Evolutionary conservation across 2,888 invertebrate species (phyloP), one percentile per base, ranked within the genome.

Genomic region (Apotomis betuletana): DNA sequence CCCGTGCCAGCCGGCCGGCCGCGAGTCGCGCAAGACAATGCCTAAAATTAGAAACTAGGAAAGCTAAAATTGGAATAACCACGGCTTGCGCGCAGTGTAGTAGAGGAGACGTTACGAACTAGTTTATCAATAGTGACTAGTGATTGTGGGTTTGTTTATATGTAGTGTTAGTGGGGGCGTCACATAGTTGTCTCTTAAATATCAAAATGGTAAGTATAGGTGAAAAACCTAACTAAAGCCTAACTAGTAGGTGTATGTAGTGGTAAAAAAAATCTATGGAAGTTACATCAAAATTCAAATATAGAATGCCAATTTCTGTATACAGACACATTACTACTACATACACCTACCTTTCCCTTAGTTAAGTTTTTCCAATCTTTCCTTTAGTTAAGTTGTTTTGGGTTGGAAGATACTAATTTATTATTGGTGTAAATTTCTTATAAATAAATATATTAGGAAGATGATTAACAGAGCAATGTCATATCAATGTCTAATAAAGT

Each of bases 1-100:
- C 68, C 72, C 76, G 75, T 70, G 74, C 79, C 81, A 79, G 77
- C 81, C 83, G 81, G 80, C 80, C 78, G 81, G 77, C 78, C 80
- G 77, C 81, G 78, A 82, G 80, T 81, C 80, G 79, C 83, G 82
- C 77, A 80, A 78, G 75, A 79, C 77, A 79, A 78, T 76, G 75
- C 77, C 88, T 92, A 92, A 83, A 86, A 85, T 87, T 92, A 92
- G 91, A 90, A 86, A 88, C 85, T 90, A 86, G 90, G 84, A 86
- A 83, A 86, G 81, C 85, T 90, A 90, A 87, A 87, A 87, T 88
- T 82, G 85, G 85, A 83, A 80, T 79, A 79, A 77, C 83, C 81
- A 75, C 75, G 75, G 75, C 75, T 78, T 69, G 70, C 62, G 70
- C 71, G 69, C 70, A 73, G 73, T 62, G 62, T 69, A 73, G 76